Evolutionary conservation across 2,888 invertebrate species (phyloP).

Genomic region (Drosophila kanekoi): DNA sequence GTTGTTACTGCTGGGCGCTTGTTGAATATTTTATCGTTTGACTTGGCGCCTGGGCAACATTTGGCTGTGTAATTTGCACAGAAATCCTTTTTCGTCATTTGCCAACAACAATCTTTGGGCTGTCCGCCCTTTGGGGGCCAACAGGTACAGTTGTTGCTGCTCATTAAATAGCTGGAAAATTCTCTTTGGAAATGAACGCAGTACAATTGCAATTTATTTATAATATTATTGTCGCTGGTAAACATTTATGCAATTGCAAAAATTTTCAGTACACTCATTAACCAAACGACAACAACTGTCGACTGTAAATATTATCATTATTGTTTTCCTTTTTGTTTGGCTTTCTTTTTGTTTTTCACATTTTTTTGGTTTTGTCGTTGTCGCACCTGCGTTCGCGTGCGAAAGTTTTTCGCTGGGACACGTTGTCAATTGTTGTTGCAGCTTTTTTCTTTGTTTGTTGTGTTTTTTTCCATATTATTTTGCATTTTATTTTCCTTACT

Average conservation of each 20-base stretch:
- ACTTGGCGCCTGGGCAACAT: conserved; percentile 76
- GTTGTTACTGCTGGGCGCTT: conserved; percentile 57
- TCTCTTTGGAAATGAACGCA: conserved; percentile 4
- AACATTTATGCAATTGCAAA: conserved; percentile 61
- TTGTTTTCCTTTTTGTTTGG: conserved; percentile 48
- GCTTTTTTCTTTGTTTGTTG: conserved; percentile 15
- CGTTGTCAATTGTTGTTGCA: conserved; percentile 57
- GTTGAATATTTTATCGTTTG: conserved; percentile 80
- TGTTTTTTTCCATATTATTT: conserved; percentile 25
- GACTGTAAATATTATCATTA: conserved; percentile 62
- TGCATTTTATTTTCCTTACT: conserved; percentile 42
- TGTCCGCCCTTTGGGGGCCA: neutral
- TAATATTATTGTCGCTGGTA: conserved; percentile 17
- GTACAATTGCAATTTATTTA: conserved; percentile 28
- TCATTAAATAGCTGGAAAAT: conserved; percentile 36
- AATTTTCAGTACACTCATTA: conserved; percentile 55
- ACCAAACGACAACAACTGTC: conserved; percentile 43
- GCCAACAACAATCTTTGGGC: conserved; percentile 29
- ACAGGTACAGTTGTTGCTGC: conserved; percentile 28
- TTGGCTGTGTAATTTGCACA: conserved; percentile 70
- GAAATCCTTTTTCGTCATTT: conserved; percentile 68
- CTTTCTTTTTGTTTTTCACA: conserved; percentile 22
- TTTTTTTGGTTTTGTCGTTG: conserved; percentile 22
- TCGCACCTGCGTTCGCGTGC: conserved; percentile 49
- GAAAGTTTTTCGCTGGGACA: conserved; percentile 53